Conservation (phyloP, 2,797 vertebrate species). For the Etheostoma perlongum region DNA sequence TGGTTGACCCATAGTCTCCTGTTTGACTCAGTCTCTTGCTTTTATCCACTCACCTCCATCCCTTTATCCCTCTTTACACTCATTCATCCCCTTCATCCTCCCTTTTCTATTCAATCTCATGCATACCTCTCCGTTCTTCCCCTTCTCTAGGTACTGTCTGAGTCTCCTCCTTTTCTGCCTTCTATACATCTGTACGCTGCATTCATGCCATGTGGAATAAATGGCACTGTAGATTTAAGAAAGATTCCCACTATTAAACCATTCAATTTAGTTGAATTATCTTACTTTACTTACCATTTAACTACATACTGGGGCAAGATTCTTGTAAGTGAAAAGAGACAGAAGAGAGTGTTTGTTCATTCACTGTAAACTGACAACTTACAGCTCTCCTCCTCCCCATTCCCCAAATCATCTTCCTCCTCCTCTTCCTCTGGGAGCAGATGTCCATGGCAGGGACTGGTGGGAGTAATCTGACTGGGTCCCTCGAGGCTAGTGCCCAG, state of each 20-base stretch:
- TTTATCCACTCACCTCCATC: too few relatives aligned
- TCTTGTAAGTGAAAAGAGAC: not conserved
- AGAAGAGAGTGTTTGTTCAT: constrained; percentile 11
- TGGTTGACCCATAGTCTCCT: not conserved
- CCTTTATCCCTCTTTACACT: not conserved
- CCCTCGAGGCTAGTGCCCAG: constrained; percentile 94
- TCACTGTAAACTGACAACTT: constrained; percentile 54
- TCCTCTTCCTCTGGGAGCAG: constrained; percentile 83
- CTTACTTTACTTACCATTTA: not conserved
- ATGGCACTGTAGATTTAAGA: not conserved
- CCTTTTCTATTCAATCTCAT: not conserved
- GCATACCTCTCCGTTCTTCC: not conserved
- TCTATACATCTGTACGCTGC: not conserved
- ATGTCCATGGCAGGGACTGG: constrained; percentile 87
- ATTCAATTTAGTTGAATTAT: not conserved
- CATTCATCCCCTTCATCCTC: not conserved
- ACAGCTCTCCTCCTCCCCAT: constrained; percentile 82
- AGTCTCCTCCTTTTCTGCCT: not conserved
- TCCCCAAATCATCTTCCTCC: constrained; percentile 83
- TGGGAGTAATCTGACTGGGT: constrained; percentile 86
- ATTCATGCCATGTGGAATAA: not conserved
- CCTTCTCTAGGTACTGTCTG: not conserved
- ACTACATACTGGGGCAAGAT: not conserved
- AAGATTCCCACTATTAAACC: not conserved
- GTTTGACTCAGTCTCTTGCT: not conserved